phyloP scores from a whole-genome alignment of 35 echinoderm and acorn worm genomes.

The Eucidaris tribuloides region DNA sequence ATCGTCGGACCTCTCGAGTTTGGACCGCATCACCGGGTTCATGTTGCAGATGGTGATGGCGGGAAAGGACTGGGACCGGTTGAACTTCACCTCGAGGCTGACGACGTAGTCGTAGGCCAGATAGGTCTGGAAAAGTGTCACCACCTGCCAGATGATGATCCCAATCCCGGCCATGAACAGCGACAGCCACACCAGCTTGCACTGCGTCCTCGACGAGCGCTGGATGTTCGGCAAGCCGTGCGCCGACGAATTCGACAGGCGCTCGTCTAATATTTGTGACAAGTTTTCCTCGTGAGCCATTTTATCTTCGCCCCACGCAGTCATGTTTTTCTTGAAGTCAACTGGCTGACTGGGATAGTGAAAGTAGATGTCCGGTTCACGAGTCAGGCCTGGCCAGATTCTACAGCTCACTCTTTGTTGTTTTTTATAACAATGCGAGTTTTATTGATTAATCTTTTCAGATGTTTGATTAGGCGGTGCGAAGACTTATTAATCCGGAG shows the following conservation, averaged over 20 bases:
- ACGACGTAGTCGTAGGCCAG: not conserved
- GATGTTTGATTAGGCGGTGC: no score
- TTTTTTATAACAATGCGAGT: no score
- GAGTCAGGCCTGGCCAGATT: no score
- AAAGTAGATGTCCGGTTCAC: no score
- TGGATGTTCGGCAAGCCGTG: conserved; percentile 55
- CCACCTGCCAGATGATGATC: not conserved
- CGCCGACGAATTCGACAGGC: conserved; percentile 21
- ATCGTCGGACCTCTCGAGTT: conserved; percentile 30
- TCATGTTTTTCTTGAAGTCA: no score
- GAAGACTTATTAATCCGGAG: no score
- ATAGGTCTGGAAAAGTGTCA: not conserved
- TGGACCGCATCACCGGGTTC: conserved; percentile 61
- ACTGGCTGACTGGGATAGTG: no score
- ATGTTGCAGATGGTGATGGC: conserved; percentile 87
- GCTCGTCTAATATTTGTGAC: not conserved
- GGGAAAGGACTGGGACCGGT: conserved; percentile 49
- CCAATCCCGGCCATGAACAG: conserved; percentile 27
- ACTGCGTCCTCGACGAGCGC: not conserved
- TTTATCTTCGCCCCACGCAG: not conserved
- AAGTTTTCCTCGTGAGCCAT: not conserved
- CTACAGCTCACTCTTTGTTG: no score
- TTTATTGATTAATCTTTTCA: no score
- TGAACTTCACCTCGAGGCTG: conserved; percentile 44
- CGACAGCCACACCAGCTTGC: not conserved